Base-by-base conservation (phyloP, 2,888 invertebrate species). In the Dicranocentrus wangi region DNA sequence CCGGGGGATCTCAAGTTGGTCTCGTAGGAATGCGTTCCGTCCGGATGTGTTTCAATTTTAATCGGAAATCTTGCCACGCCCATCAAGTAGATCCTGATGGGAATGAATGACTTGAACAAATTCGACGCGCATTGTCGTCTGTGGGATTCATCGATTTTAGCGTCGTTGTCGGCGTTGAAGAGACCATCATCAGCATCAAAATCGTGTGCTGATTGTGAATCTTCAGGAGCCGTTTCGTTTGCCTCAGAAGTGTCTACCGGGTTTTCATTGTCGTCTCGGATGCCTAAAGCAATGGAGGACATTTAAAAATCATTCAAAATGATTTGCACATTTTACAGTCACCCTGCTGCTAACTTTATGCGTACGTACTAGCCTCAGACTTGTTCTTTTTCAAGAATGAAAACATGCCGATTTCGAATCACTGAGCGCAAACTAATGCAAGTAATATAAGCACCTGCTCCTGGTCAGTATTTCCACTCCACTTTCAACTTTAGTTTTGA, bases 121-220 rank as follows among this genome's bases (percentile, higher is more conserved):
- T 63, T 39, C 3, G 7, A 15, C 1, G 63, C 39, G 23, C 63
- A 63, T 42, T 63, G 42, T 21, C 17, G 15, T 17, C 42, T 17
- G 23, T 63, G 63, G 1, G 5, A 21, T 7, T 39, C 39, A 63
- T 63, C 63, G 7, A 63, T 63, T 2, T 63, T 63, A 10, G 39
- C 63, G 42, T 63, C 63, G 21, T 63, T 63, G n/a, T 63, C 63
- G 1, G 63, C 63, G 23, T 63, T 63, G 42, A 42, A 63, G 1
- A 63, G 8, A 27, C 15, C 28, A 17, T 28, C 60, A 13, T 60
- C 60, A 42, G 13, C 63, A 21, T 13, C 42, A 21, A 32, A 3
- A 32, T 3, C 5, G 5, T 32, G 3, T 32, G 32, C 32, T 32
- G 5, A 3, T 10, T 32, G n/a, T n/a, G n/a, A n/a, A n/a, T 21